Percentiles rank a stretch among this genome's conserved stretches.
These are phyloP conservation scores for Diarsia rubi DNA, from an alignment of 2,888 invertebrate species.

Conservation along the genomic window DNA sequence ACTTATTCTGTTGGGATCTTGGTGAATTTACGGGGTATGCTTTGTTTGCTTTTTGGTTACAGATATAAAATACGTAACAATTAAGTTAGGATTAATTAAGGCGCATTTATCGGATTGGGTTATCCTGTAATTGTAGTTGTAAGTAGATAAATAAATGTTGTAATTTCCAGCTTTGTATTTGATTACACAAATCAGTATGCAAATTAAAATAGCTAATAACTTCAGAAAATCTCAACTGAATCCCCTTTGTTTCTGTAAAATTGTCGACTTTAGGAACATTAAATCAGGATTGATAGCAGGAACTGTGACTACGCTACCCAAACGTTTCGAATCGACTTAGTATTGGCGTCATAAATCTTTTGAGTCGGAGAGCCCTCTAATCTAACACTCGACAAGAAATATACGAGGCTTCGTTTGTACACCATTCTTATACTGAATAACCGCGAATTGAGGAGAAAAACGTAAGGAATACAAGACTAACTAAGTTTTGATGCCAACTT, in stretches of 20 bases:
- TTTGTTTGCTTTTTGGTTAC: too few species aligned
- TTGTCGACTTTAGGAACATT: constrained; percentile 61
- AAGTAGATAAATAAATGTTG: not conserved
- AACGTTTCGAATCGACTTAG: constrained; percentile 79
- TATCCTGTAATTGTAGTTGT: too few species aligned
- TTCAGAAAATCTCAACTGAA: constrained; percentile 20
- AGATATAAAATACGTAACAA: too few species aligned
- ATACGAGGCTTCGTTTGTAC: constrained; percentile 80
- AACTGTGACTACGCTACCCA: constrained; percentile 68
- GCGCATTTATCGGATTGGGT: too few species aligned
- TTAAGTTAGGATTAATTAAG: too few species aligned
- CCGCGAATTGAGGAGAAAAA: constrained; percentile 60
- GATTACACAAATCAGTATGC: constrained; percentile 20
- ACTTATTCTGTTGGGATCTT: too few species aligned
- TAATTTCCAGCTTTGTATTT: not conserved
- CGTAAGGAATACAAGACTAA: constrained; percentile 25
- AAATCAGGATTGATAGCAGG: constrained; percentile 65
- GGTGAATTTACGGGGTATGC: too few species aligned
- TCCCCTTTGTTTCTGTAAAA: constrained; percentile 52
- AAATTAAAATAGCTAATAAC: constrained; percentile 33
- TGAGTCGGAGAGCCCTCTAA: constrained; percentile 80
- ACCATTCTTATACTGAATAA: constrained; percentile 71
- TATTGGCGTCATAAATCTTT: constrained; percentile 85
- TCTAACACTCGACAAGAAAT: constrained; percentile 83
- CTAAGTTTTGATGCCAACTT: constrained; percentile 59